Evolutionary conservation across 2,797 vertebrate species (phyloP).

Genomic region (Enteromius afrohamiltoni): DNA sequence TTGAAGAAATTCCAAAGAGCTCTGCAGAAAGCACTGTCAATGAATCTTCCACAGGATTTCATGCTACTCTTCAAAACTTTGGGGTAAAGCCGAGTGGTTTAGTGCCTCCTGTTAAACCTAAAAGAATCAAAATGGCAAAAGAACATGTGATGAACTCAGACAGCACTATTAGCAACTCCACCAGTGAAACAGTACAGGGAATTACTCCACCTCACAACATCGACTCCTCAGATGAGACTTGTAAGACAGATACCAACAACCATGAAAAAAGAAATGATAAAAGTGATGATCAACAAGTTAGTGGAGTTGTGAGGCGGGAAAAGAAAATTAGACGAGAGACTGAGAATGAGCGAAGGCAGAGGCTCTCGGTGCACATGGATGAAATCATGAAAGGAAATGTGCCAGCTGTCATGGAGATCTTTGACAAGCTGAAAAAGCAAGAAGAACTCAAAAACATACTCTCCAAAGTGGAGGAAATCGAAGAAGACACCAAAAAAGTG

Average conservation of each 20-base stretch:
- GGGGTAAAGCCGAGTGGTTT: slow-evolving; percentile 58
- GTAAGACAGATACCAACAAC: slow-evolving; percentile 43
- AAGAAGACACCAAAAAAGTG: slow-evolving; percentile 82
- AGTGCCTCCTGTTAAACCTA: slow-evolving; percentile 73
- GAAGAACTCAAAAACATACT: slow-evolving; percentile 87
- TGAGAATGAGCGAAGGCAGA: slow-evolving; percentile 82
- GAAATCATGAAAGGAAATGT: slow-evolving; percentile 89
- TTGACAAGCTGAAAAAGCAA: slow-evolving; percentile 84
- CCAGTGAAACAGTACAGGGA: slow-evolving; percentile 41
- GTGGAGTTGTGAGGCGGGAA: slow-evolving; percentile 74
- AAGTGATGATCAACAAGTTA: slow-evolving; percentile 48
- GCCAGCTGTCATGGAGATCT: slow-evolving; percentile 83
- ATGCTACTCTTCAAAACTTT: slow-evolving; percentile 68
- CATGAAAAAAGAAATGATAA: slow-evolving; percentile 46
- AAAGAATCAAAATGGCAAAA: slow-evolving; percentile 73
- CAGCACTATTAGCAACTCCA: slow-evolving; percentile 40
- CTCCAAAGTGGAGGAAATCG: slow-evolving; percentile 84
- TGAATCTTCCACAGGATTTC: slow-evolving; percentile 66
- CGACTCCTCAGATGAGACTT: not conserved
- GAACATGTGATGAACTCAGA: slow-evolving; percentile 49
- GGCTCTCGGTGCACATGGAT: slow-evolving; percentile 89
- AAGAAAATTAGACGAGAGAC: slow-evolving; percentile 76
- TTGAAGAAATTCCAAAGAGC: slow-evolving; percentile 56
- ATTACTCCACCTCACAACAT: not conserved
- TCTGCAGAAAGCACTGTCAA: slow-evolving; percentile 50